These are phyloP conservation scores for Ophraella communa DNA, from an alignment of 2,888 invertebrate species.

Conservation along the genomic window DNA sequence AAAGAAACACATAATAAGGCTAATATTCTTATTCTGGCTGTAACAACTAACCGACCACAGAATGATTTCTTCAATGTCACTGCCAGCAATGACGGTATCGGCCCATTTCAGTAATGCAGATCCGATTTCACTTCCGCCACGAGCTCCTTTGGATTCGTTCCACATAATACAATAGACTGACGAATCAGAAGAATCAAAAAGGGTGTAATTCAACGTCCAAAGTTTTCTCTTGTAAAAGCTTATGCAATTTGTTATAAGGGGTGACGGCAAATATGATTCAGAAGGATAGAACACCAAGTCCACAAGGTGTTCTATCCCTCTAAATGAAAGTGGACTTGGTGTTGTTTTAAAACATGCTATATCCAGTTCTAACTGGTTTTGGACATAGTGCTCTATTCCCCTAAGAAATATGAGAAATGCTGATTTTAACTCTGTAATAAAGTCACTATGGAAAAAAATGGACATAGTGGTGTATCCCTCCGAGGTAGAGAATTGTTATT, in stretches of 20 bases:
- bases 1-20: conserved; percentile 11
- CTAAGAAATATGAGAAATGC: conserved; percentile 1
- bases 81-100: too few species aligned
- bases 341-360: conserved; percentile 4
- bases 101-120: conserved; percentile 10
- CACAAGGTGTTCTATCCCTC: conserved; percentile 12
- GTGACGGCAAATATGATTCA: conserved; percentile 10
- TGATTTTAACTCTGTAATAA: not conserved
- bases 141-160: conserved; percentile 7
- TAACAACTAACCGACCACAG: conserved; percentile 8
- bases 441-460: not conserved
- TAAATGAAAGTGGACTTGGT: conserved; percentile 8
- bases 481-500: too few species aligned
- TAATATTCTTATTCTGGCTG: conserved; percentile 11
- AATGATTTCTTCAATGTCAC: conserved; percentile 5
- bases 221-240: conserved; percentile 18
- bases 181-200: conserved; percentile 14
- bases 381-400: not conserved
- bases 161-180: conserved; percentile 12
- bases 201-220: conserved; percentile 15
- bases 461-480: not conserved
- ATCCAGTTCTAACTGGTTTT: not conserved
- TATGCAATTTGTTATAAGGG: conserved; percentile 14
- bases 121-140: conserved; percentile 7
- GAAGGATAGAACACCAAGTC: conserved; percentile 8